A percentile compares a stretch with the other conserved stretches of the same genome.
Conservation (phyloP, 2,888 invertebrate genomes). For the Stenichneumon culpator region DNA sequence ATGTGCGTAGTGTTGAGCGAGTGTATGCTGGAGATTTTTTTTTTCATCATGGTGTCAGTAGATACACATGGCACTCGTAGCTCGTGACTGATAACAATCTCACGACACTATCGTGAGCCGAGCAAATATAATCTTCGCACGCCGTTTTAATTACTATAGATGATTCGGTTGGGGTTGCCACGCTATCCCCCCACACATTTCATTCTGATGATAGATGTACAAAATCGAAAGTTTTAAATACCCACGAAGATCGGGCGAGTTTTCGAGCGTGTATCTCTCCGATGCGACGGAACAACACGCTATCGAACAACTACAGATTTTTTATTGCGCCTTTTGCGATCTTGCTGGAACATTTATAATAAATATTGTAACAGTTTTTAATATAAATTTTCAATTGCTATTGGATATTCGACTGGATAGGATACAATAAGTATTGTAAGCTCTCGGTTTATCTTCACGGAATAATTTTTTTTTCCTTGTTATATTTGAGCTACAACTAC, state of each 20-base stretch:
- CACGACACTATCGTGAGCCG: background rate
- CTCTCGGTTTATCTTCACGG: slow-evolving; percentile 36
- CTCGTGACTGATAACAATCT: slow-evolving; percentile 4
- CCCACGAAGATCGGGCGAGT: background rate
- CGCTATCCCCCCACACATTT: background rate
- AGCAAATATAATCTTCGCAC: background rate
- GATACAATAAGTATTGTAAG: slow-evolving; percentile 40
- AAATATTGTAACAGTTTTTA: slow-evolving; percentile 64
- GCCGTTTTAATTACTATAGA: background rate
- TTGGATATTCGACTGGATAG: slow-evolving; percentile 50
- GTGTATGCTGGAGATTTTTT: background rate
- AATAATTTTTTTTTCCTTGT: slow-evolving; percentile 21
- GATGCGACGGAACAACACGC: background rate
- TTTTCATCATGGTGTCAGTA: background rate
- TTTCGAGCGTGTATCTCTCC: background rate
- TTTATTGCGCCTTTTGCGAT: slow-evolving; percentile 60
- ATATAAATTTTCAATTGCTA: slow-evolving; percentile 62
- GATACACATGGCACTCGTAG: background rate
- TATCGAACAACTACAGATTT: slow-evolving; percentile 21
- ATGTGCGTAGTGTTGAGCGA: slow-evolving; percentile 1
- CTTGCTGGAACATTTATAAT: slow-evolving; percentile 59
- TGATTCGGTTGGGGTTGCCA: background rate
- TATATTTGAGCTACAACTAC: slow-evolving; percentile 30
- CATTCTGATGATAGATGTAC: slow-evolving; percentile 6
- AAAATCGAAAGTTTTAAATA: slow-evolving; percentile 17